Base-by-base conservation (phyloP, 2,888 invertebrate species). In the Caenorhabditis sp. region DNA sequence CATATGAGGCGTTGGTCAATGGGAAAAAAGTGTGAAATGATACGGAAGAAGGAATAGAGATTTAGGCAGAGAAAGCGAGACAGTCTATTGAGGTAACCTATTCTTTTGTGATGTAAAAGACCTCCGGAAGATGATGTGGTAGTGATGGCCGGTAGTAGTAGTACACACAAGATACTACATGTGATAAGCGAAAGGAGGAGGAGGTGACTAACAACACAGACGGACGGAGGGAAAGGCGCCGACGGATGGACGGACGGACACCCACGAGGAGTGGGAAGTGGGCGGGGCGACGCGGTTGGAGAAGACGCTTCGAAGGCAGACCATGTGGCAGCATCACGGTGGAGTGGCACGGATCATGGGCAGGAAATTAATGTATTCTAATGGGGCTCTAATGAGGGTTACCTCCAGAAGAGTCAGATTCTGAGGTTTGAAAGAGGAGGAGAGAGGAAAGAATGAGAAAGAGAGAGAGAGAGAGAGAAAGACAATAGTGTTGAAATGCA, bases 401-500 rank as follows among this genome's bases (percentile, higher is more conserved):
- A 56, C 65, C 43, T 52, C 9, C 37, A 45, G 27, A 32, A 26
- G 39, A 30, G 35, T 53, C 53, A 53, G 46, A 65, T 55, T 68
- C 66, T 53, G 55, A 27, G 55, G 46, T 17, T 35, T 46, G 30
- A 15, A 53, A 41, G 50, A 35, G 39, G 66, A 56, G 37, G 35
- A 39, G 35, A 22, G 30, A 17, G 43, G 17, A 48, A 2, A 56
- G 27, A 61, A 27, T 17, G 22, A 17, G 46, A 55, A 46, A 52
- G 46, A 46, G 43, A 45, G 20, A 17, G 22, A 48, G 52, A 17
- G 41, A 56, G 37, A 41, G 15, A 46, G 43, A 56, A 39, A 62
- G 39, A 55, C 22, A 55, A 58, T 24, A 59, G 41, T 59, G 68
- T 68, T 68, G 70, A 70, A 70, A 70, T 70, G 70, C 70, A 70